Conservation (phyloP, 2,113 vertebrate genomes). For the Brienomyrus brachyistius region DNA sequence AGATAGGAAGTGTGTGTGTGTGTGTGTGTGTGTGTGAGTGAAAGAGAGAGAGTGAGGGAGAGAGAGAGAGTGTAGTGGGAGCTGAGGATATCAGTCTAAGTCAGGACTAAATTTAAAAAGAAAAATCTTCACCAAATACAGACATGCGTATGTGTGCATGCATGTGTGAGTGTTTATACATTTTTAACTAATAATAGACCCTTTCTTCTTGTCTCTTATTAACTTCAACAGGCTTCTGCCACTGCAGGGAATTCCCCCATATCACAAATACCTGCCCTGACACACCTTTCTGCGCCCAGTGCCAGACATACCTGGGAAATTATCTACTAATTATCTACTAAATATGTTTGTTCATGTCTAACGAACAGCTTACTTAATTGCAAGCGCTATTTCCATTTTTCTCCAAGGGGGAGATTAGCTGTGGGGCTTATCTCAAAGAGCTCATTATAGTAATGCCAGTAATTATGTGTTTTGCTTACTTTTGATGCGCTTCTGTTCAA, state of each 20-base stretch:
- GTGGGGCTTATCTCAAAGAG: slow-evolving; percentile 70
- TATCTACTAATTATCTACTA: slow-evolving; percentile 81
- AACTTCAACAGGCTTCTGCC: slow-evolving; percentile 50
- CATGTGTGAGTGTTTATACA: not conserved
- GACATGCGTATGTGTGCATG: slow-evolving; percentile 20
- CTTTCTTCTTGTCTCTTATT: slow-evolving; percentile 43
- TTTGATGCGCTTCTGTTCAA: slow-evolving; percentile 61
- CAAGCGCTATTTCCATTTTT: slow-evolving; percentile 59
- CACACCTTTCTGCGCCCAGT: slow-evolving; percentile 51
- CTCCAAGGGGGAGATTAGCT: slow-evolving; percentile 61
- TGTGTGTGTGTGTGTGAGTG: not conserved
- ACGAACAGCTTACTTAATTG: slow-evolving; percentile 74
- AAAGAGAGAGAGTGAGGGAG: not conserved
- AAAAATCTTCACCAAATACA: slow-evolving; percentile 16
- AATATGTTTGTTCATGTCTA: slow-evolving; percentile 77
- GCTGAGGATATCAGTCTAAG: not conserved
- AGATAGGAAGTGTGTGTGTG: slow-evolving; percentile 25
- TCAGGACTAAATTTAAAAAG: slow-evolving; percentile 10
- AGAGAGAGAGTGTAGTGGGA: not conserved
- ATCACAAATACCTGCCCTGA: slow-evolving; percentile 61
- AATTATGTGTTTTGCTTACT: slow-evolving; percentile 79
- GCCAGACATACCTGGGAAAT: slow-evolving; percentile 77
- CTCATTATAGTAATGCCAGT: slow-evolving; percentile 73
- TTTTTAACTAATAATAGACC: slow-evolving; percentile 20
- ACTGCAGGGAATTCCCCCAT: slow-evolving; percentile 58